Evolutionary conservation across 2,888 invertebrate species (phyloP).

Genomic region (Brassicogethes aeneus): DNA sequence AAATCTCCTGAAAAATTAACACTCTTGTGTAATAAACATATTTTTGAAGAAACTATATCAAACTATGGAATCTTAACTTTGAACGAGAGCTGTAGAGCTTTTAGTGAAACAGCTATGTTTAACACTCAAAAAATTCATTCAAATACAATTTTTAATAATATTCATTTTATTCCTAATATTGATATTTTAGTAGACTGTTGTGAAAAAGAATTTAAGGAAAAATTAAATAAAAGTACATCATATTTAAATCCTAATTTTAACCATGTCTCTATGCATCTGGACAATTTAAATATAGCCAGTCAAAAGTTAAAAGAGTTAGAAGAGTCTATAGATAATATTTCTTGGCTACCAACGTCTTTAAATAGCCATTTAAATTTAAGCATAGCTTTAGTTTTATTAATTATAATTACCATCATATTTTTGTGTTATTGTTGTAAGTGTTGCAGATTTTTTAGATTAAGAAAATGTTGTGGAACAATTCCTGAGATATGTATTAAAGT

Average conservation of each 20-base stretch:
- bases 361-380: too few relatives aligned
- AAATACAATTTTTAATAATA: background rate
- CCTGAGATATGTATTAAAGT: conserved; percentile 6
- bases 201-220: conserved; percentile 5
- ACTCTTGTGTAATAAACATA: background rate
- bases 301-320: conserved; percentile 7
- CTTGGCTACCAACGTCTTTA: too few relatives aligned
- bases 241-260: conserved; percentile 8
- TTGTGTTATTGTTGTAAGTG: conserved; percentile 6
- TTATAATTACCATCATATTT: background rate
- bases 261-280: conserved; percentile 6
- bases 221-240: conserved; percentile 3
- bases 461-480: conserved; percentile 5
- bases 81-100: background rate
- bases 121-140: background rate
- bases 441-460: conserved; percentile 5
- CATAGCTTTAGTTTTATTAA: conserved; percentile 6
- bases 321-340: conserved; percentile 2
- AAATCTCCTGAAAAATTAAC: conserved; percentile 1
- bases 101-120: too few relatives aligned
- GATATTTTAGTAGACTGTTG: conserved; percentile 6
- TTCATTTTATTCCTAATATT: background rate
- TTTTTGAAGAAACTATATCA: background rate
- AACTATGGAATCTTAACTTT: background rate
- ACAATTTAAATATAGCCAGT: conserved; percentile 7